Evolutionary conservation across 2,888 invertebrate genomes (phyloP).

Genomic region (Tanytarsus gracilentus): DNA sequence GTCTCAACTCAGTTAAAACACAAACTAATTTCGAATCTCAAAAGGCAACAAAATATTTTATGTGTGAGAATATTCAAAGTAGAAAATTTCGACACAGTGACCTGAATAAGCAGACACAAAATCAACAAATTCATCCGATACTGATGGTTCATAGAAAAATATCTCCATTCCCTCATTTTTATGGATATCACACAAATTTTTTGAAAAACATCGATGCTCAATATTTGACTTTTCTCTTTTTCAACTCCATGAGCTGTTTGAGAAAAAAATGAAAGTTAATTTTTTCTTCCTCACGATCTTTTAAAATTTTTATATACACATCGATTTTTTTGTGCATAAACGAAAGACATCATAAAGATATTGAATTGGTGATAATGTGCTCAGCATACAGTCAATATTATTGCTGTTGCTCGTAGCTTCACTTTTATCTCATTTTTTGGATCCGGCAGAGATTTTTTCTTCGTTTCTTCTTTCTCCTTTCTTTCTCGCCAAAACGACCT

Average conservation of each 20-base stretch:
- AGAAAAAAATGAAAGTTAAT: slow-evolving; percentile 19
- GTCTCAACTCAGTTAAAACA: too few species aligned
- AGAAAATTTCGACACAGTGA: not conserved
- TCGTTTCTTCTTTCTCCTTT: too few species aligned
- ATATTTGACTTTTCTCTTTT: slow-evolving; percentile 27
- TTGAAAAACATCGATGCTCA: slow-evolving; percentile 4
- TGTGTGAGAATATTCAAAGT: not conserved
- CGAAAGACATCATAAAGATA: slow-evolving; percentile 15
- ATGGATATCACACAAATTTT: too few species aligned
- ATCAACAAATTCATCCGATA: not conserved
- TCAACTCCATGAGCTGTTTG: not conserved
- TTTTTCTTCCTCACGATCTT: not conserved
- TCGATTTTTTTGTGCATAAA: not conserved
- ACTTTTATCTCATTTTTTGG: slow-evolving; percentile 1
- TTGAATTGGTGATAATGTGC: slow-evolving; percentile 23
- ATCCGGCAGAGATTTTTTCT: not conserved
- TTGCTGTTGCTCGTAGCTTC: not conserved
- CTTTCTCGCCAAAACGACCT: not conserved
- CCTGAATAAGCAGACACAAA: slow-evolving; percentile 3
- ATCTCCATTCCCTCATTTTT: not conserved
- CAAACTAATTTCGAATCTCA: too few species aligned
- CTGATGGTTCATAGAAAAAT: not conserved
- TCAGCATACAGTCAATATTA: not conserved
- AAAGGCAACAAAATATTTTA: not conserved
- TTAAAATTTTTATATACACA: not conserved